Conservation (phyloP, 2,797 vertebrate genomes). For the Mus minutoides region DNA sequence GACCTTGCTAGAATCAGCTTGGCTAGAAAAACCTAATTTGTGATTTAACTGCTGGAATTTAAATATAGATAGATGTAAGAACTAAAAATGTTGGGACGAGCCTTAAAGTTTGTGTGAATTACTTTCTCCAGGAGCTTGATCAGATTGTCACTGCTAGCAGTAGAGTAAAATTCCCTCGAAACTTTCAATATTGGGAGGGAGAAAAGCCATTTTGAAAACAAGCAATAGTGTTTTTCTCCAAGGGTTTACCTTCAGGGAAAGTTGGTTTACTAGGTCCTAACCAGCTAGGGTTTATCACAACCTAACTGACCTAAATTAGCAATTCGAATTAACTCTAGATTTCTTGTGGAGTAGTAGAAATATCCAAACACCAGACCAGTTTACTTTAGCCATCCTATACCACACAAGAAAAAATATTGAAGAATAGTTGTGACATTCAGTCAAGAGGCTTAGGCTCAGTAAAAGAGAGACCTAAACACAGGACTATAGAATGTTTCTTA, state of each 20-base stretch:
- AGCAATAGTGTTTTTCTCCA: neutral
- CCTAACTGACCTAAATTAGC: too few species aligned
- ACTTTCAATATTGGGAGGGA: neutral
- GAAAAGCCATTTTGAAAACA: neutral
- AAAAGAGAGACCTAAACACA: neutral
- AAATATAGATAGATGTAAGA: neutral
- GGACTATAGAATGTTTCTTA: neutral
- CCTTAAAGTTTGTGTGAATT: neutral
- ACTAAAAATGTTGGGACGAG: neutral
- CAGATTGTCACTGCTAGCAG: neutral
- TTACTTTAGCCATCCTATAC: neutral
- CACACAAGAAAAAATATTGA: neutral
- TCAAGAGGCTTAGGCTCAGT: neutral
- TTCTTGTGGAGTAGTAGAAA: neutral
- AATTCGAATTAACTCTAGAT: neutral
- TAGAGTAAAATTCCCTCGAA: neutral
- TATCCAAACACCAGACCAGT: neutral
- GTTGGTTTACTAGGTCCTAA: neutral
- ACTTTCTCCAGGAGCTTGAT: neutral
- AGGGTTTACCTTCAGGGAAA: neutral
- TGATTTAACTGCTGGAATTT: neutral
- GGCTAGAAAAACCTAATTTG: neutral
- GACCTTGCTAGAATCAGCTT: neutral
- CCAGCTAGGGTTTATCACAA: neutral
- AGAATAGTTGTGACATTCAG: neutral